Base-by-base conservation (phyloP, 2,888 invertebrate genomes). In the Dryobotodes eremita region DNA sequence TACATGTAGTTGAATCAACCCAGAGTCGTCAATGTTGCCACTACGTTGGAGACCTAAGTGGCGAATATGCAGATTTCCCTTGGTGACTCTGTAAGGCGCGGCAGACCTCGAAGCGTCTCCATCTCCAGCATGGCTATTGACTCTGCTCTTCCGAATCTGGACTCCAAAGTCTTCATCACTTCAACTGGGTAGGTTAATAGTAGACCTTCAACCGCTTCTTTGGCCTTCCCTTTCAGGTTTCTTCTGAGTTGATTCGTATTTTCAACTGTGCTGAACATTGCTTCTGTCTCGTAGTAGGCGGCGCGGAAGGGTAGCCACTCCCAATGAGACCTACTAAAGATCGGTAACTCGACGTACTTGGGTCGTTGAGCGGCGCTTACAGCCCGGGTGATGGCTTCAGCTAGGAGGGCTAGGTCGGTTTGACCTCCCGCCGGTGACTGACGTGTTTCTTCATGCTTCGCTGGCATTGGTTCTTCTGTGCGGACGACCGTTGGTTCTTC, bases 111-210 rank as follows among this genome's bases (percentile, higher is more conserved):
- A 36, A 73, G 53, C 0, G 72, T 64, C 5, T 73, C 64, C 53
- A 73, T 72, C 20, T 72, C 68, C 36, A 36, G 2, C 57, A 62
- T 70, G 17, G 69, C 65, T 15, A 69, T 59, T 10, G 61, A n/a
- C 59, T 75, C 68, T 42, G 61, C 55, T 74, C 66, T 74, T 66
- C 74, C 57, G 1, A 74, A 74, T 46, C 66, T 65, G 23, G 66
- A 55, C 8, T 74, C 66, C 65, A 66, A n/a, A 13, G 59, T 61
- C 61, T 70, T 62, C 64, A 62, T 69, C 2, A 50, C 17, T 26
- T 70, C 48, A 1, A 11, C 1, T n/a, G 69, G 75, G 20, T 57
- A 48, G 10, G 61, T 75, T 1, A 75, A 53, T 0, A 75, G 68
- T 6, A 70, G 13, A 1, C 48, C 48, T 13, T 48, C 48, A 2